These are phyloP conservation scores for Gallinago undulata DNA, from an alignment of 2,113 vertebrate genomes.

Conservation along the genomic window DNA sequence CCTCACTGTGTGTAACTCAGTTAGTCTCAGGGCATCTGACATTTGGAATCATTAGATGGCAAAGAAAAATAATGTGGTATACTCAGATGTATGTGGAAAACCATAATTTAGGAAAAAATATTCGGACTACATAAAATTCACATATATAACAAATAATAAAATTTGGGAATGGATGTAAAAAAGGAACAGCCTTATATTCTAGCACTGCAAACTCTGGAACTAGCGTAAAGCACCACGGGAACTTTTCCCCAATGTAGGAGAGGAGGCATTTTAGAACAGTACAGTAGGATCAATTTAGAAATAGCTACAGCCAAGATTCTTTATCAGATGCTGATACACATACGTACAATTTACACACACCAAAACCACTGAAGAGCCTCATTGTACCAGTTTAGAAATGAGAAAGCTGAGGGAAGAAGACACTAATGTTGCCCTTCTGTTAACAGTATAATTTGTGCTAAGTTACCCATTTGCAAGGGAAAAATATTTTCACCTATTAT, in stretches of 20 bases:
- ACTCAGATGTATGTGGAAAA: neutral
- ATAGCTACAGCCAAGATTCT: neutral
- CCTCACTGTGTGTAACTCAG: neutral
- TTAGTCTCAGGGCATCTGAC: neutral
- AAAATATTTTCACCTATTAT: neutral
- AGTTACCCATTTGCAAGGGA: neutral
- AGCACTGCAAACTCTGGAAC: neutral
- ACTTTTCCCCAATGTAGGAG: neutral
- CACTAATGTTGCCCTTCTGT: neutral
- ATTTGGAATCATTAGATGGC: neutral
- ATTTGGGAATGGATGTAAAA: neutral
- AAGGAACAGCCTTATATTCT: neutral
- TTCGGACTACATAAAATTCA: neutral
- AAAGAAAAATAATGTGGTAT: neutral
- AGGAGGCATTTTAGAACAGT: neutral
- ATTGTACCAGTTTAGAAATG: neutral
- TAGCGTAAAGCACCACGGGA: neutral
- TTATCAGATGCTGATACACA: neutral
- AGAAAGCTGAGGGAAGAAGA: neutral
- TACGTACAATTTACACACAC: neutral
- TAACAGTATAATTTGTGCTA: neutral
- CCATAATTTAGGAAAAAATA: neutral
- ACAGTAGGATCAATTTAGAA: neutral
- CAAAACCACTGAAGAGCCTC: neutral
- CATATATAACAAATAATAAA: neutral